These are phyloP conservation scores for Artemia sinica DNA, from an alignment of 2,888 invertebrate species.

Conservation along the genomic window DNA sequence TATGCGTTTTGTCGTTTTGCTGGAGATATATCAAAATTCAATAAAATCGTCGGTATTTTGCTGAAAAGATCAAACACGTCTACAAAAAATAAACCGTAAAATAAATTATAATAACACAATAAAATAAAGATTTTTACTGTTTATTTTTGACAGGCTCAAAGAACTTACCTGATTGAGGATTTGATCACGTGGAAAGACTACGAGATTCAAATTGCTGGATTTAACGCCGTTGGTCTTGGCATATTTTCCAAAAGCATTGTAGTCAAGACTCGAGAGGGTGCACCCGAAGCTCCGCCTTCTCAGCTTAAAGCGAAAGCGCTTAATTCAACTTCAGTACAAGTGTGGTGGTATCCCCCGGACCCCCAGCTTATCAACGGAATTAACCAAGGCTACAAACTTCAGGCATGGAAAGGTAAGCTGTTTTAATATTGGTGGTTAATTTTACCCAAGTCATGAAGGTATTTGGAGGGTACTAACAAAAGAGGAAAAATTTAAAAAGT, in stretches of 20 bases:
- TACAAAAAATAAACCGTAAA: no score
- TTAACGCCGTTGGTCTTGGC: slow-evolving; percentile 89
- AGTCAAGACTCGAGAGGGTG: slow-evolving; percentile 87
- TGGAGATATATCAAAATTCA: no score
- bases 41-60: no score
- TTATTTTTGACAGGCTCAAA: slow-evolving; percentile 42
- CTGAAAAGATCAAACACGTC: no score
- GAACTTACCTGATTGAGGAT: slow-evolving; percentile 74
- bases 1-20: no score
- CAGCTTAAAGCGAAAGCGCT: slow-evolving; percentile 55
- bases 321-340: slow-evolving; percentile 65
- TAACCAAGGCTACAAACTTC: slow-evolving; percentile 87
- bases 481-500: no score
- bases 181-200: slow-evolving; percentile 97
- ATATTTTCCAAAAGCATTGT: slow-evolving; percentile 73
- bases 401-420: slow-evolving; percentile 48
- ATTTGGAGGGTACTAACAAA: no score
- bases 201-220: slow-evolving; percentile 86
- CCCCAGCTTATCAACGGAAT: slow-evolving; percentile 96
- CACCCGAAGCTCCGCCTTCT: slow-evolving; percentile 40
- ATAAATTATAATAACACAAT: no score
- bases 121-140: no score
- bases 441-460: no score
- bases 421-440: no score
- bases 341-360: slow-evolving; percentile 91